phyloP scores from a whole-genome alignment of 2,113 vertebrate species.

The Ellobius talpinus region DNA sequence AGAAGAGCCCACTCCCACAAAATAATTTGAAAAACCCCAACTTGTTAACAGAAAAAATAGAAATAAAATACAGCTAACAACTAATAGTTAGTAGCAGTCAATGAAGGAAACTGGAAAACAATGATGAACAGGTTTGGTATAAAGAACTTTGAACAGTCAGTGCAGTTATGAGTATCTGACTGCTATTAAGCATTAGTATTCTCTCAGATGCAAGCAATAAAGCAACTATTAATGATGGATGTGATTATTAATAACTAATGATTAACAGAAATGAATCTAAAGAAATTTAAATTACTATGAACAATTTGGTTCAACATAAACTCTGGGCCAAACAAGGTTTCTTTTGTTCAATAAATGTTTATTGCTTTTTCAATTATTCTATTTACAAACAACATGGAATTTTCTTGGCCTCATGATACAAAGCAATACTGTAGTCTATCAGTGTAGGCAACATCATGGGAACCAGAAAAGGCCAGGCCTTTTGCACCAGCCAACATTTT shows the following conservation, averaged over 20 bases:
- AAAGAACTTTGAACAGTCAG: slow-evolving; percentile 88
- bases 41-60: slow-evolving; percentile 91
- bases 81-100: slow-evolving; percentile 96
- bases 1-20: slow-evolving; percentile 90
- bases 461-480: slow-evolving; percentile 88
- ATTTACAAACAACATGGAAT: slow-evolving; percentile 95
- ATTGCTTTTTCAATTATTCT: slow-evolving; percentile 96
- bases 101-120: slow-evolving; percentile 88
- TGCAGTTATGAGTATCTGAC: slow-evolving; percentile 89
- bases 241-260: slow-evolving; percentile 96
- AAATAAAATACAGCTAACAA: slow-evolving; percentile 91
- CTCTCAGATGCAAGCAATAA: slow-evolving; percentile 93
- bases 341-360: slow-evolving; percentile 95
- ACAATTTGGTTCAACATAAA: slow-evolving; percentile 93
- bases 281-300: slow-evolving; percentile 88
- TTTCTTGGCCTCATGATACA: slow-evolving; percentile 94
- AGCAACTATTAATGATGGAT: slow-evolving; percentile 94
- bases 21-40: slow-evolving; percentile 52
- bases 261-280: slow-evolving; percentile 96
- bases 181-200: slow-evolving; percentile 97
- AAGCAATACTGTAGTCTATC: slow-evolving; percentile 93
- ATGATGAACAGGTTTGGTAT: slow-evolving; percentile 85
- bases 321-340: slow-evolving; percentile 93
- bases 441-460: slow-evolving; percentile 89
- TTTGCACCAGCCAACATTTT: slow-evolving; percentile 87